Evolutionary conservation across 2,888 invertebrate genomes (phyloP), one percentile per base, ranked within the genome.

Genomic region (Oxycera nigricornis): DNA sequence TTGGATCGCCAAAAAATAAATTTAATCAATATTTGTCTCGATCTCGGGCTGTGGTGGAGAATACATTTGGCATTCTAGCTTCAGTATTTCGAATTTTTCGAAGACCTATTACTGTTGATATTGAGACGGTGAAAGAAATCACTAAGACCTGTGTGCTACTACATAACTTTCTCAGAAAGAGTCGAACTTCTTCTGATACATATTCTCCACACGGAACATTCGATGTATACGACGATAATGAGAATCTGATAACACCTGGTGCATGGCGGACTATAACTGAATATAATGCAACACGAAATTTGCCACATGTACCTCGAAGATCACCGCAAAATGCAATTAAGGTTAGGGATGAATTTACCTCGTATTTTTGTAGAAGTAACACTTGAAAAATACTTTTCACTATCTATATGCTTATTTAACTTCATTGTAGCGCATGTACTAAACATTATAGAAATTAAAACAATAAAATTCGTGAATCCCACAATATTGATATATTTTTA

Each of bases 161-260:
- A 22, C 59, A 59, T 30, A 59, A 59, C 30, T 59, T 59, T 59
- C 59, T 59, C n/a, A 26, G 30, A 59, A 59, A 30, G 30, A 59
- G 59, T 30, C 14, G 30, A 28, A 26, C 30, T 28, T 30, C 59
- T 26, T 22, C 28, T 11, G 14, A 59, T 28, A 28, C 30, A 24
- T 59, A 59, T 30, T 28, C 59, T 14, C 59, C 9, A 9, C 26
- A 28, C 11, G 22, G 55, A 6, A 55, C 17, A 24, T 55, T 55
- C 7, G 55, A 55, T 24, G 55, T 6, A n/a, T 7, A 14, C 6
- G 50, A 50, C 17, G 50, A 7, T 6, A 9, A n/a, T 50, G 9
- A 17, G 6, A 17, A 4, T 6, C 4, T 14, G 17, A 50, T 50
- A n/a, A 50, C 6, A 9, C 9, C 50, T 4, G 50, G 50, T 28